Base-by-base conservation (phyloP, 1,140 invertebrate species). In the Drosophila kurseongensis region DNA sequence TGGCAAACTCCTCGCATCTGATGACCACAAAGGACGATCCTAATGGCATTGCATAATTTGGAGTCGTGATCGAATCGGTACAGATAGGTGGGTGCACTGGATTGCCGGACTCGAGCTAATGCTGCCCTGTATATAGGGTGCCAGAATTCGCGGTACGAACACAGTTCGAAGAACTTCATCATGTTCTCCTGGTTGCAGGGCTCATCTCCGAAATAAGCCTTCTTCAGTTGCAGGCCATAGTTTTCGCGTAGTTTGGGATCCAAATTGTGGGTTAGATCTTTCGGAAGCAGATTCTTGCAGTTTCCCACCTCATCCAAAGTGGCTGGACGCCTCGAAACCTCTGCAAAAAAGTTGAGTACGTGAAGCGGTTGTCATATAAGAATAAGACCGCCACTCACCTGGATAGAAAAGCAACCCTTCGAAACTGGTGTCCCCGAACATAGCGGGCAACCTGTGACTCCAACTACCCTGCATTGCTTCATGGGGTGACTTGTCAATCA, bases 1-100 rank as follows among this genome's bases (percentile, higher is more conserved):
- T 96, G 95, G 71, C 93, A 94, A 1, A 93, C 93, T 10, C 95
- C 94, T 78, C 92, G 77, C 27, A 93, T 69, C 29, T 80, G 57
- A 12, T 63, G 66, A 29, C 88, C 88, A 18, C 91, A 92, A 8
- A 92, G 62, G 77, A 82, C 92, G 50, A 76, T 92, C 44, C 65
- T 72, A 29, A 92, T 84, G 55, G 81, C 68, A 69, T 92, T 92
- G 52, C 81, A 78, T 4, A 71, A 59, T 47, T 82, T 75, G 2
- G 92, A 91, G 35, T 93, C 92, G 50, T 93, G 77, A 27, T 93
- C 91, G 62, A 94, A 93, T 59, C 92, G 90, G 56, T 93, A 93
- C 1, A 93, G 68, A 75, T 92, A 94, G 8, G 93, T 92, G 13
- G 93, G 91, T 32, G 86, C 82, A 9, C 61, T 73, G 3, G 81